These are phyloP conservation scores for Tetramorium bicarinatum DNA, from an alignment of 2,888 invertebrate species.

Conservation along the genomic window DNA sequence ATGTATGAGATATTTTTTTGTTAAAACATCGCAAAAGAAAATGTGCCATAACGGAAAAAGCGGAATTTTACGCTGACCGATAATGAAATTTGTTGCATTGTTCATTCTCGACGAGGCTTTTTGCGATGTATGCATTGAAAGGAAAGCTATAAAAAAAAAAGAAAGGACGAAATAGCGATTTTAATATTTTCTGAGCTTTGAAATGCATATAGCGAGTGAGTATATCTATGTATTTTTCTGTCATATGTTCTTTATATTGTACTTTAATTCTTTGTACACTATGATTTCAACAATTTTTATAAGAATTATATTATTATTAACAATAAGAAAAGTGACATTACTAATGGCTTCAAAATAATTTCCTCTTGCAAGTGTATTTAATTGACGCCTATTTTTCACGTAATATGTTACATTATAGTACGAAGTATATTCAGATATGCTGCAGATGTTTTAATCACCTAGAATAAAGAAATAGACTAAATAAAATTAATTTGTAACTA, in stretches of 20 bases:
- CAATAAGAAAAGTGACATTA: background rate
- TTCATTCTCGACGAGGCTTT: background rate
- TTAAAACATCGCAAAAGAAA: background rate
- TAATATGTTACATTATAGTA: constrained; percentile 22
- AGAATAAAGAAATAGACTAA: background rate
- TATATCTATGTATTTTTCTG: background rate
- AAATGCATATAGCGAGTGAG: background rate
- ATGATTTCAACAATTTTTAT: background rate
- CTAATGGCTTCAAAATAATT: background rate
- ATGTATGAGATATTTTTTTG: background rate
- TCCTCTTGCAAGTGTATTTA: constrained; percentile 20
- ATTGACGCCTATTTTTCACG: background rate
- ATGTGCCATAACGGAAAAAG: background rate
- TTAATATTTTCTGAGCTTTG: background rate
- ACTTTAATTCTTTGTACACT: constrained; percentile 15
- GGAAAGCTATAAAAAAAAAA: background rate
- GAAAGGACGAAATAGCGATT: background rate
- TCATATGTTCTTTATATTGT: constrained; percentile 1
- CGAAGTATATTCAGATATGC: constrained; percentile 43
- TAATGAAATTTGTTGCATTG: constrained; percentile 24
- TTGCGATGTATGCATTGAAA: background rate
- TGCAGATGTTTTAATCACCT: constrained; percentile 41
- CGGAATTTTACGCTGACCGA: background rate
- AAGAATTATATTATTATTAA: constrained; percentile 1
- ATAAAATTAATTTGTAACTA: background rate